phyloP scores from a whole-genome alignment of 53 echinoderm and acorn worm species.

The Zoroaster sp. region DNA sequence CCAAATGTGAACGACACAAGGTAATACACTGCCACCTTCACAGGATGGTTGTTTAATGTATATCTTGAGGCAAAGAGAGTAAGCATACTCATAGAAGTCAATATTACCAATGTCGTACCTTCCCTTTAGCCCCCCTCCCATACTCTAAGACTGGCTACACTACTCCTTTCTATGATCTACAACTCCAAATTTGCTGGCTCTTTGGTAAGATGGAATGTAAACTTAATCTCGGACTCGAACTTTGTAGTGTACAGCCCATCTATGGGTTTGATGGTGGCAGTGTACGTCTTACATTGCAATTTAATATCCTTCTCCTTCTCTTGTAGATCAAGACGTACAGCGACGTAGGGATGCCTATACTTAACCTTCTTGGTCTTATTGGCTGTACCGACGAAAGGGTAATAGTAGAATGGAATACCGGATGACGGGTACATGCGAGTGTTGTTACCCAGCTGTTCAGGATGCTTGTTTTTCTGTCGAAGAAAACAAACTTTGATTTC shows the following conservation, averaged over 20 bases:
- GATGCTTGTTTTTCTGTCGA: constrained; percentile 64
- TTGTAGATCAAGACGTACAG: constrained; percentile 54
- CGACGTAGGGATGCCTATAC: constrained; percentile 69
- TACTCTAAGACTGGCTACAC: no score
- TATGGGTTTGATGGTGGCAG: constrained; percentile 66
- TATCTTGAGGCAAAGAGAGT: no score
- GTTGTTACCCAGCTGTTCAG: constrained; percentile 14
- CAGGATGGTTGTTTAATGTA: no score
- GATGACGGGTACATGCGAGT: constrained; percentile 57
- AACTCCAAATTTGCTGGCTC: constrained; percentile 21
- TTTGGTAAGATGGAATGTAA: constrained; percentile 2
- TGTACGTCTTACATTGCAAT: constrained; percentile 65
- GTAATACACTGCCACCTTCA: no score
- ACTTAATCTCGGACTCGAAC: constrained; percentile 44
- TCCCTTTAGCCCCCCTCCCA: no score
- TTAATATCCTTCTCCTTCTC: constrained; percentile 46
- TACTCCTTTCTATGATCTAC: no score
- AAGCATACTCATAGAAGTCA: no score
- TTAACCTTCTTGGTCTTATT: constrained; percentile 25
- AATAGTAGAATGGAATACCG: constrained; percentile 70
- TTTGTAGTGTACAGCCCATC: constrained; percentile 68
- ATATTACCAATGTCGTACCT: no score
- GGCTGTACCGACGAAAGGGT: constrained; percentile 58
- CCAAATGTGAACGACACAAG: no score
- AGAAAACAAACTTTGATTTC: no score